Base-by-base conservation (phyloP, 2,888 invertebrate genomes). In the Agrotis ipsilon region DNA sequence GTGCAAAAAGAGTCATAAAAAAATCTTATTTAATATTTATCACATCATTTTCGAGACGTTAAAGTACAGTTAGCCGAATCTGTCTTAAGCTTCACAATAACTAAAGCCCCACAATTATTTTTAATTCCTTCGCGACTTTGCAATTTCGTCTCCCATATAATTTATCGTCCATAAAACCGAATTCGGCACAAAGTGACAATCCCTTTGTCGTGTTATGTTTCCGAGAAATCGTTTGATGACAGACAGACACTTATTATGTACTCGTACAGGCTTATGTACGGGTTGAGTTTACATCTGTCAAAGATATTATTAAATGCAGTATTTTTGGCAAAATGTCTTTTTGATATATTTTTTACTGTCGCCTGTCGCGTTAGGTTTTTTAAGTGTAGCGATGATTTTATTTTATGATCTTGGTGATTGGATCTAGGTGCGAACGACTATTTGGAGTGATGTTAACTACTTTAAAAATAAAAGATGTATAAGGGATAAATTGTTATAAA, bases 121-220 rank as follows among this genome's bases (percentile, higher is more conserved):
- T 82, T 82, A 84, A 84, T 80, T 80, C 78, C 72, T 74, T 64
- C 64, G 54, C 60, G 21, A 66, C 77, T 78, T 63, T 54, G 68
- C 80, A 83, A 71, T 82, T 84, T 78, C 69, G 58, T 68, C 66
- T 64, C 73, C 61, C 68, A 65, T 81, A 64, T 78, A 85, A 84
- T 84, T 84, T 84, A 85, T 78, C 66, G 81, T 78, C 69, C 85
- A 83, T 84, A 85, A 84, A 84, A 74, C 77, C 73, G 67, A 83
- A 79, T 83, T 81, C 83, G 84, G 85, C 81, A 78, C 81, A 75
- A 78, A 79, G 79, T 85, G 84, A 83, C 84, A 84, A 84, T 83
- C 78, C 85, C 83, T 85, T 84, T 84, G 83, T 83, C 83, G 72
- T 51, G 59, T 76, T 60, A 75, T 54, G 24, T 69, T 84, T 84